Evolutionary conservation across 2,888 invertebrate species (phyloP).

Genomic region (Leucophenga maculata): DNA sequence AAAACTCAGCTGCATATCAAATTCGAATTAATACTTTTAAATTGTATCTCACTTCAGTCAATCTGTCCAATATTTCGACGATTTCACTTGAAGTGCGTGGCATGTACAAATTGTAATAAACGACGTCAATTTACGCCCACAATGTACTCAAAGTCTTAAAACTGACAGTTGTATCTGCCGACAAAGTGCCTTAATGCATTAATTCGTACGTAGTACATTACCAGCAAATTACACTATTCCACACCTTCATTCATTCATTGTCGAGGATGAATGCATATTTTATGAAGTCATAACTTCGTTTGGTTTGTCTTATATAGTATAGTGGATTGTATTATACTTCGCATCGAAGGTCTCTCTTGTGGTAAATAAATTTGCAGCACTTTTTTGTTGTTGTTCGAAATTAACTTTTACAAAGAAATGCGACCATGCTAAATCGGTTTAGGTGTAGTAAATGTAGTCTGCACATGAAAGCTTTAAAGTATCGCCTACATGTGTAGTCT

Average conservation of each 20-base stretch:
- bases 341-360: slow-evolving; percentile 2
- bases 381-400: not conserved
- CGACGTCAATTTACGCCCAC: slow-evolving; percentile 12
- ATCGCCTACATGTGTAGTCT: too few relatives aligned
- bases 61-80: not conserved
- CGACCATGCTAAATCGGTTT: not conserved
- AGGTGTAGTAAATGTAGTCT: too few relatives aligned
- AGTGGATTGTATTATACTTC: too few relatives aligned
- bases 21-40: too few relatives aligned
- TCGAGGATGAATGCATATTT: not conserved
- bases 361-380: not conserved
- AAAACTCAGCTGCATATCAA: not conserved
- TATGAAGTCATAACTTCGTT: too few relatives aligned
- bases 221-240: not conserved
- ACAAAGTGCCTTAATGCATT: not conserved
- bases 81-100: not conserved
- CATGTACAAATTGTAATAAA: slow-evolving; percentile 18
- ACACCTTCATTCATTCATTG: slow-evolving; percentile 19
- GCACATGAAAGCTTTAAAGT: too few relatives aligned
- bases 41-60: too few relatives aligned
- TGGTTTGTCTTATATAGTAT: too few relatives aligned
- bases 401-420: not conserved
- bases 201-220: not conserved
- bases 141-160: not conserved
- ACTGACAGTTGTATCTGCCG: too few relatives aligned